Evolutionary conservation across 2,113 vertebrate genomes (phyloP), one percentile per base, ranked within the genome.

Genomic region (Rhadina sibilatrix): DNA sequence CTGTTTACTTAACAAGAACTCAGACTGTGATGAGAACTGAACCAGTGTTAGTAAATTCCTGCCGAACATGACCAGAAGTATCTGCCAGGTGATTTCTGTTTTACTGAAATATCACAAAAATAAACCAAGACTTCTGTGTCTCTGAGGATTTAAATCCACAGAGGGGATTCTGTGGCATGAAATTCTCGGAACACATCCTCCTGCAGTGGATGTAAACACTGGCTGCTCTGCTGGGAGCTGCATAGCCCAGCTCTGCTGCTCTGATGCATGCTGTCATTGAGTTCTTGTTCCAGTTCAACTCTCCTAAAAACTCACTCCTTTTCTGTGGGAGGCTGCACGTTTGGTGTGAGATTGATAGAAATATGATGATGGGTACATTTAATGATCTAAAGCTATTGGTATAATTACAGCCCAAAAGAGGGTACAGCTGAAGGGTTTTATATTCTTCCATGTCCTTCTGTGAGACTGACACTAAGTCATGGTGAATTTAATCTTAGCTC

Each of bases 1-100:
- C 86, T 93, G 91, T 97, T 97, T 95, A 74, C 93, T 95, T 97
- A 97, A 91, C 80, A 87, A 82, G 90, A 93, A 57, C 75, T 61
- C 80, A 71, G 53, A 28, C 47, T 33, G 33, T 46, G 89, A 53
- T 37, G 72, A 63, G 71, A 90, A 69, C 44, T 54, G 65, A 83
- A 59, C 27, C 33, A 20, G 30, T 25, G 15, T 6, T 68, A 79
- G 54, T 47, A 70, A 81, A 93, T 83, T 74, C 57, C 76, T 86
- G 50, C 59, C 68, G 69, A 60, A 92, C 80, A 54, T 24, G 54
- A 80, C 79, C 70, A 65, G 53, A 40, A 79, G 18, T 54, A 65
- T 80, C 68, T 93, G 44, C 30, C 50, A 63, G 87, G 49, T 95
- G 71, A 87, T 80, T 94, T 95, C 81, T 89, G 46, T 79, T 84